These are phyloP conservation scores for Chascanopsetta lugubris DNA, from an alignment of 2,113 vertebrate genomes.

Conservation along the genomic window DNA sequence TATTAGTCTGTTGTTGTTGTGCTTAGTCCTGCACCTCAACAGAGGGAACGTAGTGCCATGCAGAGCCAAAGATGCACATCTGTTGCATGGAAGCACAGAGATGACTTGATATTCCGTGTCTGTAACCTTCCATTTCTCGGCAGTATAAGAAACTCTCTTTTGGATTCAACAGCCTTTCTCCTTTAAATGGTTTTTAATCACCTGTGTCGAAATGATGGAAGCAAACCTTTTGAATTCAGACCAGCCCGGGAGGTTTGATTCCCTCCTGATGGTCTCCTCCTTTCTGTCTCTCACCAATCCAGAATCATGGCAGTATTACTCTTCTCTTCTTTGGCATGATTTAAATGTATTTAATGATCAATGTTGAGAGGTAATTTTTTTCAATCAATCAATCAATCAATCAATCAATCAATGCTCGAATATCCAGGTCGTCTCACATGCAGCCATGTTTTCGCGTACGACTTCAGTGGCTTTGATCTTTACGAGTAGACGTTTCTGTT, in stretches of 20 bases:
- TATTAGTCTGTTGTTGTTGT: constrained; percentile 54
- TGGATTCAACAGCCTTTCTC: constrained; percentile 21
- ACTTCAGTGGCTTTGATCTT: constrained; percentile 32
- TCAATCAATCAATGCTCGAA: constrained; percentile 70
- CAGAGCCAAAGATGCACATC: constrained; percentile 73
- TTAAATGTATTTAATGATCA: constrained; percentile 66
- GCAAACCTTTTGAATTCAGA: constrained; percentile 29
- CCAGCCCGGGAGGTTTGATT: constrained; percentile 19
- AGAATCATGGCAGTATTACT: constrained; percentile 53
- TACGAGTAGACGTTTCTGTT: constrained; percentile 19
- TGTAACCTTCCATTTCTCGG: constrained; percentile 28
- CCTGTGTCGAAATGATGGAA: constrained; percentile 43
- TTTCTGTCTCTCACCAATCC: constrained; percentile 46
- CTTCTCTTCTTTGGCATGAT: constrained; percentile 57
- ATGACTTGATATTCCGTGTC: constrained; percentile 35
- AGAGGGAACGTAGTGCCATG: constrained; percentile 48
- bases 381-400: constrained; percentile 48
- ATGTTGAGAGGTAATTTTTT: constrained; percentile 33
- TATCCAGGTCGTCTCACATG: constrained; percentile 33
- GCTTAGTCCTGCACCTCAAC: constrained; percentile 44
- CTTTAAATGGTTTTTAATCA: constrained; percentile 27
- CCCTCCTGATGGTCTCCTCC: constrained; percentile 48
- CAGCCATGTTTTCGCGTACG: constrained; percentile 19
- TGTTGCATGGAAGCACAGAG: constrained; percentile 65
- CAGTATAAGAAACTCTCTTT: constrained; percentile 19